Conservation (phyloP, 1,140 invertebrate species). For the Caenorhabditis briggsae region DNA sequence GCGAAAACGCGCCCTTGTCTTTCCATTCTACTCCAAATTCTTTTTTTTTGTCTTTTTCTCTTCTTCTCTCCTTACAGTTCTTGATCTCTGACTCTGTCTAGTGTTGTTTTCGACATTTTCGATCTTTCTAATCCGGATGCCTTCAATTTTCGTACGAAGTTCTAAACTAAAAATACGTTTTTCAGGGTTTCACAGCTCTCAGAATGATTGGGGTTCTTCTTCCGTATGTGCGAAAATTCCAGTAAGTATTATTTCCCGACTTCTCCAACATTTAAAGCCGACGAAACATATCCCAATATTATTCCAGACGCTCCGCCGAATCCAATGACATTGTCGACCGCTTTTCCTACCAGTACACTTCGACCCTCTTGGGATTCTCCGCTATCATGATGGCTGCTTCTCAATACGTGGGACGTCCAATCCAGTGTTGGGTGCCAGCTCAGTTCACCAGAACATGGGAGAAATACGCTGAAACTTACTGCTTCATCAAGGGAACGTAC, state of each 20-base stretch:
- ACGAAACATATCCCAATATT: slow-evolving; percentile 78
- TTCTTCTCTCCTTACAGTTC: not conserved
- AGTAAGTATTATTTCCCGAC: not conserved
- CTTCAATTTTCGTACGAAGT: not conserved
- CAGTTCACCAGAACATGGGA: slow-evolving; percentile 80
- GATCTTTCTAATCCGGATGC: not conserved
- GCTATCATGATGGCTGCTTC: slow-evolving; percentile 80
- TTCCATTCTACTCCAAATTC: slow-evolving; percentile 4
- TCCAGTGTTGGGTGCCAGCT: slow-evolving; percentile 78
- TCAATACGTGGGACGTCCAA: slow-evolving; percentile 79
- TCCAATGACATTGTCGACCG: slow-evolving; percentile 67
- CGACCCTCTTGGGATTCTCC: slow-evolving; percentile 80
- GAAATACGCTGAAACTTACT: slow-evolving; percentile 77
- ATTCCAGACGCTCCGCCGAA: slow-evolving; percentile 44
- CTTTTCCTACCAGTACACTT: slow-evolving; percentile 80
- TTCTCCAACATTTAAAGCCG: not conserved
- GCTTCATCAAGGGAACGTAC: slow-evolving; percentile 77
- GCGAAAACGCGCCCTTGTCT: slow-evolving; percentile 13
- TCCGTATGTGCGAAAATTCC: slow-evolving; percentile 48
- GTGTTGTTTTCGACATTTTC: slow-evolving; percentile 30
- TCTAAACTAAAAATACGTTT: not conserved
- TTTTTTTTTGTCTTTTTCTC: not conserved
- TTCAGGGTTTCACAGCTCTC: slow-evolving; percentile 28
- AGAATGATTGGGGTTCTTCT: slow-evolving; percentile 50
- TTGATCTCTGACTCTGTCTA: not conserved